phyloP scores from a whole-genome alignment of 2,888 invertebrate species.

The Exocentrus adspersus region DNA sequence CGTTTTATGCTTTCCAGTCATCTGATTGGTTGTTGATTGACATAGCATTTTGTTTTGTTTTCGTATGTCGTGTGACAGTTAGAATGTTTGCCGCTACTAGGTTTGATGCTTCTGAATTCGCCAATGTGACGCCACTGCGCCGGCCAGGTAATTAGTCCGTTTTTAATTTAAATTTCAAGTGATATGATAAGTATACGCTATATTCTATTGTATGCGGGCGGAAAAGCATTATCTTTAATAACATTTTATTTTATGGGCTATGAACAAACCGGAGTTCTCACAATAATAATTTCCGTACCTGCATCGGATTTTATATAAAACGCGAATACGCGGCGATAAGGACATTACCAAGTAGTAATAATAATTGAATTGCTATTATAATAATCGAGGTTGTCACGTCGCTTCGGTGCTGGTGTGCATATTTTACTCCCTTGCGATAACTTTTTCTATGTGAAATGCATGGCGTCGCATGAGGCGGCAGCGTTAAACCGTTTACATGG shows the following conservation, averaged over 20 bases:
- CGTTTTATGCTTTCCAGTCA: too few species aligned
- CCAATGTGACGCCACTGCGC: background rate
- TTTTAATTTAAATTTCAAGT: constrained; percentile 36
- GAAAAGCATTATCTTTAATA: constrained; percentile 38
- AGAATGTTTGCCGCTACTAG: too few species aligned
- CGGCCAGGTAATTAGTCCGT: constrained; percentile 29
- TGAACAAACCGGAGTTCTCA: background rate
- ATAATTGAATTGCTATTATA: too few species aligned
- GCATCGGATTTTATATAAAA: constrained; percentile 22
- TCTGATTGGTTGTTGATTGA: too few species aligned
- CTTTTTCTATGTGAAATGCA: too few species aligned
- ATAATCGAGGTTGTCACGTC: background rate
- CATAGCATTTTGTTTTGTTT: too few species aligned
- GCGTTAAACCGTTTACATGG: constrained; percentile 9
- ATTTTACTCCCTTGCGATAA: constrained; percentile 11
- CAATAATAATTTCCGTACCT: constrained; percentile 8
- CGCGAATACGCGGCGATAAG: constrained; percentile 21
- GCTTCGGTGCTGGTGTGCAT: constrained; percentile 3
- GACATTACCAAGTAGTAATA: constrained; percentile 8
- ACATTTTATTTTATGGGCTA: constrained; percentile 38
- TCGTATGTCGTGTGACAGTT: too few species aligned
- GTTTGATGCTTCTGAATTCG: too few species aligned
- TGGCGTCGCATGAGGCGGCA: constrained; percentile 16
- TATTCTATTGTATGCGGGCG: constrained; percentile 41
- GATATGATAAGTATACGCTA: constrained; percentile 38